Base-by-base conservation (phyloP, 2,888 invertebrate species). In the Ochropacha duplaris region DNA sequence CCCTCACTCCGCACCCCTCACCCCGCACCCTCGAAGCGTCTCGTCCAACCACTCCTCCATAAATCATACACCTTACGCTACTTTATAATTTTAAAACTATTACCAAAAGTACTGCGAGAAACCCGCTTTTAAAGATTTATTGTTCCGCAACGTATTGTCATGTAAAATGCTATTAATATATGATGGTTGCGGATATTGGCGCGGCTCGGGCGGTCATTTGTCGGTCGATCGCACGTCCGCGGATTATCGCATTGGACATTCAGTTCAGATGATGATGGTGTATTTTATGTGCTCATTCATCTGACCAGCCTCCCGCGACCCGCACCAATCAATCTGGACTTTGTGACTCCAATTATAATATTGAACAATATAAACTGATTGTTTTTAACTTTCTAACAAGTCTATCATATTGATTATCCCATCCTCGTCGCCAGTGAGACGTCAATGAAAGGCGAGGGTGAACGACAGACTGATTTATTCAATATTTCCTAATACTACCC, bases 21-120 rank as follows among this genome's bases (percentile, higher is more conserved):
- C 14, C 50, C 19, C 49, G 31, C 28, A 12, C 54, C 22, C 34
- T 8, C 28, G 28, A 28, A 59, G 16, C 50, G 54, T 22, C 49
- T 54, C 54, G 64, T 62, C 66, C 62, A 49, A 57, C 55, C 60
- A 56, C 67, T 57, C 56, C 60, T 49, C 64, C 64, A 76, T 77
- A 72, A 76, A 75, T 76, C 76, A 75, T 61, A 52, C 62, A 57
- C 54, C 54, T 56, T 55, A 49, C 39, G 50, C 60, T 57, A 69
- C 59, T 71, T 70, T 66, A 69, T 71, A 66, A 74, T 69, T 74
- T 75, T 67, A 69, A 72, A 76, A 76, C 77, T 76, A 76, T 71
- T 66, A 65, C 58, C 57, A 55, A 60, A 59, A 54, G 67, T 54
- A 54, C 57, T 54, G 49, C 12, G 54, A 55, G 50, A 51, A 39